A percentile compares a stretch with the other conserved stretches of the same genome.
These are phyloP conservation scores for Belonocnema kinseyi DNA, from an alignment of 1,140 invertebrate genomes.

Conservation along the genomic window DNA sequence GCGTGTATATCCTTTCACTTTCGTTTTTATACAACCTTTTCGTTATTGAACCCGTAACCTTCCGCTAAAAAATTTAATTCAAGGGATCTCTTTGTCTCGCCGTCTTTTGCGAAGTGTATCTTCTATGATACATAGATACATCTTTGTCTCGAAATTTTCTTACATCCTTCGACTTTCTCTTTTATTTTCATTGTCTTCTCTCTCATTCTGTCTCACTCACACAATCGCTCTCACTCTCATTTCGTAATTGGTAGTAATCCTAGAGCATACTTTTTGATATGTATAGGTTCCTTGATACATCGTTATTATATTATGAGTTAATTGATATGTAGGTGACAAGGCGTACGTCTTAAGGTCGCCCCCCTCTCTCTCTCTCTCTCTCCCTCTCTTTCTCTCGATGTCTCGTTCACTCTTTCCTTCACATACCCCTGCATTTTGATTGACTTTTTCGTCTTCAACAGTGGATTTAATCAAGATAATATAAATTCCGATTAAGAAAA, in stretches of 20 bases:
- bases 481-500: too few species aligned
- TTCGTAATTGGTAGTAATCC: conserved; percentile 41
- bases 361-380: conserved; percentile 8
- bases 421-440: background rate
- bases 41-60: conserved; percentile 33
- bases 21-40: conserved; percentile 33
- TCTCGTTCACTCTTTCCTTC: background rate
- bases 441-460: background rate
- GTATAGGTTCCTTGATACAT: conserved; percentile 66
- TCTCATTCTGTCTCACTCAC: conserved; percentile 33
- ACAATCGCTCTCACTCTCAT: conserved; percentile 42
- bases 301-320: conserved; percentile 62
- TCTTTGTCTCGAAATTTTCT: background rate
- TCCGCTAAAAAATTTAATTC: background rate
- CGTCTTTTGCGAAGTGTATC: background rate
- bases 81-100: conserved; percentile 19
- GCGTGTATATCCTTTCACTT: conserved; percentile 46
- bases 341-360: conserved; percentile 42
- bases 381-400: background rate
- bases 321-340: conserved; percentile 70
- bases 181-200: conserved; percentile 36
- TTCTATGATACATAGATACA: background rate
- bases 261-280: conserved; percentile 70
- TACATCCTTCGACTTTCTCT: conserved; percentile 33
- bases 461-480: background rate